phyloP scores from a whole-genome alignment of 2,113 vertebrate genomes.

The Cygnus buccinator region DNA sequence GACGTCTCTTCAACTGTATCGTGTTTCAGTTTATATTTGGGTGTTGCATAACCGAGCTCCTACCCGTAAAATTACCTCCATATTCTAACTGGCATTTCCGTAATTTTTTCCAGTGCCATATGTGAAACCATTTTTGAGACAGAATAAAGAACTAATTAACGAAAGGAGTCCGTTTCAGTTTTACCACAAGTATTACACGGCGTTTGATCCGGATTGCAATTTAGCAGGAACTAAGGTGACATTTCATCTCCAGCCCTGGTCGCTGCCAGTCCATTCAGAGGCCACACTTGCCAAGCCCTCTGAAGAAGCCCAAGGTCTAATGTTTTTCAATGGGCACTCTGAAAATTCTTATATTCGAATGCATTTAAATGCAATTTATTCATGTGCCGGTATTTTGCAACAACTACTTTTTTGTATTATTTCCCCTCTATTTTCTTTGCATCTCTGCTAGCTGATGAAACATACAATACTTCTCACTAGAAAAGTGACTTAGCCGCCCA shows the following conservation, averaged over 20 bases:
- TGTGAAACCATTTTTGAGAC: neutral
- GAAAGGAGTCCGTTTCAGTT: neutral
- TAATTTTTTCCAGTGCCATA: neutral
- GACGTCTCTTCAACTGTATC: neutral
- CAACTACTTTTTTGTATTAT: neutral
- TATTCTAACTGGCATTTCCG: neutral
- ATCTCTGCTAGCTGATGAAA: neutral
- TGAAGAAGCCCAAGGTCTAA: neutral
- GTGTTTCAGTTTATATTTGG: slow-evolving; percentile 58
- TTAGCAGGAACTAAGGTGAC: neutral
- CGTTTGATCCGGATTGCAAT: neutral
- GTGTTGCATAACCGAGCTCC: slow-evolving; percentile 34
- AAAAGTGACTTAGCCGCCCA: neutral
- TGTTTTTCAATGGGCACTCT: accelerated
- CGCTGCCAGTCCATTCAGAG: neutral
- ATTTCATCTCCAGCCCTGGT: neutral
- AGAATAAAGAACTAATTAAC: neutral
- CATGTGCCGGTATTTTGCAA: neutral
- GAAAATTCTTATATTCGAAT: neutral
- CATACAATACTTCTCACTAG: neutral
- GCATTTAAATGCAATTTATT: neutral
- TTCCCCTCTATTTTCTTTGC: neutral
- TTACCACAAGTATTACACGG: accelerated
- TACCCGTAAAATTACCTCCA: neutral
- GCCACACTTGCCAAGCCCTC: neutral